A percentile compares a stretch with the other conserved stretches of the same genome.
phyloP scores from a whole-genome alignment of 1,140 invertebrate species.

The Pachyrhynchus sulphureomaculatus region DNA sequence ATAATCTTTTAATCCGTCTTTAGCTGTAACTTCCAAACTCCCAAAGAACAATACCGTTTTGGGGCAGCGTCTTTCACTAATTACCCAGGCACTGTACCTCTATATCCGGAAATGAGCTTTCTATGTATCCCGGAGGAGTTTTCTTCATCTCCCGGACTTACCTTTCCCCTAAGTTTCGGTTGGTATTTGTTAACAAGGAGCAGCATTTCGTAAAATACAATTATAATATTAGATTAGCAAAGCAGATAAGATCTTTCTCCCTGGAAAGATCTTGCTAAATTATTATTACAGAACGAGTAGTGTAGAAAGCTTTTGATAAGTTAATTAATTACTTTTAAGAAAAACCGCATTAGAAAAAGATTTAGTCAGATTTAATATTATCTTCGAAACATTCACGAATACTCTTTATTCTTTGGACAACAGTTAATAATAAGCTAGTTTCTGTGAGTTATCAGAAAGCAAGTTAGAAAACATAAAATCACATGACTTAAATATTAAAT shows the following conservation, averaged over 20 bases:
- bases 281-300: conserved; percentile 6
- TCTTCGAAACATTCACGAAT: no score
- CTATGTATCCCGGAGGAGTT: conserved; percentile 50
- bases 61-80: conserved; percentile 40
- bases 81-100: conserved; percentile 38
- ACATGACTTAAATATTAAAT: no score
- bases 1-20: conserved; percentile 33
- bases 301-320: conserved; percentile 1
- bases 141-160: neutral
- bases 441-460: no score
- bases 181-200: conserved; percentile 49
- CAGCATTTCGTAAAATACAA: conserved; percentile 49
- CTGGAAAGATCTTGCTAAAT: neutral
- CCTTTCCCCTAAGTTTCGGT: conserved; percentile 18
- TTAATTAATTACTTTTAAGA: conserved; percentile 12
- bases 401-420: no score
- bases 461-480: no score
- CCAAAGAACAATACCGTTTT: conserved; percentile 32
- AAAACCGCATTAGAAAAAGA: no score
- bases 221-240: conserved; percentile 51
- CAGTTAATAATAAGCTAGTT: no score
- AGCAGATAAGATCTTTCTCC: conserved; percentile 25
- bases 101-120: conserved; percentile 49
- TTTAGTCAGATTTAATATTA: no score
- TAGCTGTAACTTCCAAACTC: conserved; percentile 19